Evolutionary conservation across 2,113 vertebrate species (phyloP).

Genomic region (Merops nubicus): DNA sequence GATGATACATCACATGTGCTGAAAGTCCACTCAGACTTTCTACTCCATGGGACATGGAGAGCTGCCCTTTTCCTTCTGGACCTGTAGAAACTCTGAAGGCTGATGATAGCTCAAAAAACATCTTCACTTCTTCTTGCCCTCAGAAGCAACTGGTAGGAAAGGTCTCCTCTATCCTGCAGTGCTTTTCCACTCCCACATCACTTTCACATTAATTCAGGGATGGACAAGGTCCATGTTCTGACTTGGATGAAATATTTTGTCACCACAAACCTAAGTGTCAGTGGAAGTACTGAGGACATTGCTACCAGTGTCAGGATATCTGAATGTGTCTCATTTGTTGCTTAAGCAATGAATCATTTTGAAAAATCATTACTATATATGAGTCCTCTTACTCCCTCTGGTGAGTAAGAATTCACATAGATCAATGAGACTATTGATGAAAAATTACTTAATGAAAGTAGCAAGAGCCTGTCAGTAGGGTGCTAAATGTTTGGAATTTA

Average conservation of each 20-base stretch:
- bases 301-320: neutral
- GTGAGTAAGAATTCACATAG: neutral
- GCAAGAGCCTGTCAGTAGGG: neutral
- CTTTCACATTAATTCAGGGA: neutral
- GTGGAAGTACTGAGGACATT: neutral
- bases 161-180: neutral
- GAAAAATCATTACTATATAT: neutral
- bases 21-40: neutral
- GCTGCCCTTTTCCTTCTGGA: neutral
- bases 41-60: neutral
- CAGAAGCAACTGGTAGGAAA: neutral
- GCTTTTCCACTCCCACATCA: neutral
- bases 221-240: too few species aligned
- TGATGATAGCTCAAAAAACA: neutral
- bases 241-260: neutral
- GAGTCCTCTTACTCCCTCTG: neutral
- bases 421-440: neutral
- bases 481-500: neutral
- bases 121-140: neutral
- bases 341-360: neutral
- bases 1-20: fast-evolving
- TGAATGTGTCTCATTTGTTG: neutral
- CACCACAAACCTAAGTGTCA: neutral
- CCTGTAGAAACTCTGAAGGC: neutral
- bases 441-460: neutral